Evolutionary conservation across 2,888 invertebrate species (phyloP).

Genomic region (Athrips mouffetella): DNA sequence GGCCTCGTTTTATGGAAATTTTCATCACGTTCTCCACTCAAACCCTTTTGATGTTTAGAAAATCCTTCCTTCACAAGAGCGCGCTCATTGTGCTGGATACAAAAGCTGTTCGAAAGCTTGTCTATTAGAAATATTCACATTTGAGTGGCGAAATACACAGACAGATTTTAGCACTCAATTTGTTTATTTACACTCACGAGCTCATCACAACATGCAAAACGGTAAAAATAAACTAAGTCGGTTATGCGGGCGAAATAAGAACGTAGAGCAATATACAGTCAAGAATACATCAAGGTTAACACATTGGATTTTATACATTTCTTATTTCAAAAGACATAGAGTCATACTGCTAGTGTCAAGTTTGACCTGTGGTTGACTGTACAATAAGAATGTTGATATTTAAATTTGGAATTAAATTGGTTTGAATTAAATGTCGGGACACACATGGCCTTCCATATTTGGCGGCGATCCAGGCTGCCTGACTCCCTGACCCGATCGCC

Average conservation of each 20-base stretch:
- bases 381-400: neutral
- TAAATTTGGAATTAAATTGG: conserved; percentile 9
- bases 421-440: conserved; percentile 14
- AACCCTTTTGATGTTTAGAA: neutral
- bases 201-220: neutral
- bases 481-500: conserved; percentile 20
- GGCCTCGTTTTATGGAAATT: conserved; percentile 1
- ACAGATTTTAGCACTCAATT: neutral
- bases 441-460: conserved; percentile 25
- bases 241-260: too few relatives aligned
- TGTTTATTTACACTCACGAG: conserved; percentile 1
- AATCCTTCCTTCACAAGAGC: neutral
- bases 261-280: too few relatives aligned
- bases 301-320: too few relatives aligned
- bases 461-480: conserved; percentile 24
- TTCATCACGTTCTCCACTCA: neutral
- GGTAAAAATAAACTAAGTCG: too few relatives aligned
- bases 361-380: too few relatives aligned
- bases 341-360: too few relatives aligned
- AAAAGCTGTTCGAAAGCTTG: neutral
- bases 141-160: neutral
- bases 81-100: neutral
- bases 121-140: neutral
- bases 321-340: too few relatives aligned
- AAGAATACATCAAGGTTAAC: too few relatives aligned